Percentiles rank a stretch among this genome's conserved stretches.
phyloP scores from a whole-genome alignment of 2,797 vertebrate species.

The Dryobates pubescens region DNA sequence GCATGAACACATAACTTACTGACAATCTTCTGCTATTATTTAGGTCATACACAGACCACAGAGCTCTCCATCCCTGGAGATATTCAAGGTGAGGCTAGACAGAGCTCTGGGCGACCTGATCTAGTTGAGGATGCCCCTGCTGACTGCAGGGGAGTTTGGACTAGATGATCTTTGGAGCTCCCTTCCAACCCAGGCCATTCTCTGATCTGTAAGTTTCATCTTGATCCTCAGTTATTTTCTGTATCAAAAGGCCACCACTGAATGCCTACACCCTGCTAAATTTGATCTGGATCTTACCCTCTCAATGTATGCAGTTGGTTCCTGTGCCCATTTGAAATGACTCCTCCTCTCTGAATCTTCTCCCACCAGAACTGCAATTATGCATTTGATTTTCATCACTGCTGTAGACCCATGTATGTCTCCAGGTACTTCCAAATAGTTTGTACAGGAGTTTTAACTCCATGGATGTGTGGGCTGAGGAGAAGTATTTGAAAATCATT shows the following conservation, averaged over 20 bases:
- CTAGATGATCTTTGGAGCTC: no score
- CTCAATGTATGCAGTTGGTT: slow-evolving; percentile 50
- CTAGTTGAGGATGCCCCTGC: no score
- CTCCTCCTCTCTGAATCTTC: slow-evolving; percentile 36
- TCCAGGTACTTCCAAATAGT: slow-evolving; percentile 35
- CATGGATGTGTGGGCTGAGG: neutral
- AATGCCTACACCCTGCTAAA: slow-evolving; percentile 29
- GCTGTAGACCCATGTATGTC: neutral
- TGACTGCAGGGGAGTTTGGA: no score
- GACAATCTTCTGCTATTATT: neutral
- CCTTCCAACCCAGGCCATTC: no score
- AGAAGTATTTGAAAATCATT: slow-evolving; percentile 33
- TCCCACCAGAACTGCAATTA: slow-evolving; percentile 52
- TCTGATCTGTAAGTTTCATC: slow-evolving; percentile 47
- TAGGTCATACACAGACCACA: neutral
- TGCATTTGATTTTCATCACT: slow-evolving; percentile 38
- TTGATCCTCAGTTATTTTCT: slow-evolving; percentile 57
- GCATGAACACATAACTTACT: neutral
- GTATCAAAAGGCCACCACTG: slow-evolving; percentile 17
- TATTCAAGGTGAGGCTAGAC: no score
- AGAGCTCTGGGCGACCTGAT: no score
- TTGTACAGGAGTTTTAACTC: slow-evolving; percentile 25
- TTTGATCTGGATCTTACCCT: slow-evolving; percentile 55
- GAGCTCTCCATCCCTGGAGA: neutral
- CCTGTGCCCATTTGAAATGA: slow-evolving; percentile 50